These are phyloP conservation scores for Physocephala rufipes DNA, from an alignment of 2,888 invertebrate species.

Conservation along the genomic window DNA sequence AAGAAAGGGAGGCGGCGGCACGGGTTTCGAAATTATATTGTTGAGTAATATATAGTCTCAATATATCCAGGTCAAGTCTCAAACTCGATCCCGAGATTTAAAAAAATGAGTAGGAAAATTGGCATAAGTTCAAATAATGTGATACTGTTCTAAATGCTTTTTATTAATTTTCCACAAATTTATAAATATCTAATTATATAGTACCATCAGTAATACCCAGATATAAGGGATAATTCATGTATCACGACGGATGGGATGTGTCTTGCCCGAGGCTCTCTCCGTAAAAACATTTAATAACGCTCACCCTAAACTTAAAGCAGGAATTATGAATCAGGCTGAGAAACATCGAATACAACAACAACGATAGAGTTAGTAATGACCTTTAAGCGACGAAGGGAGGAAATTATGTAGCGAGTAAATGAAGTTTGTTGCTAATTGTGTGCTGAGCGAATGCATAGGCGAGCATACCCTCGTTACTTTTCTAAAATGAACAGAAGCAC, in stretches of 20 bases:
- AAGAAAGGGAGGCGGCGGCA: too few relatives aligned
- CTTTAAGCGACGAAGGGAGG: neutral
- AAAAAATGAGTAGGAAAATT: neutral
- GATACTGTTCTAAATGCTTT: conserved; percentile 24
- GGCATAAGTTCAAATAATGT: conserved; percentile 4
- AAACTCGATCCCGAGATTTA: neutral
- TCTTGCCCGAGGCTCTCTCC: conserved; percentile 2
- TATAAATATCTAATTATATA: conserved; percentile 32
- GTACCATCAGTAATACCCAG: neutral
- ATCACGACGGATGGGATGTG: neutral
- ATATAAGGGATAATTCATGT: neutral
- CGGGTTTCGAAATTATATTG: neutral
- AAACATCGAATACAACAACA: conserved; percentile 14
- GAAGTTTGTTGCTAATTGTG: neutral
- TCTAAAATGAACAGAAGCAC: neutral
- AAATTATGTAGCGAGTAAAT: neutral
- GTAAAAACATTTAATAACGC: too few relatives aligned
- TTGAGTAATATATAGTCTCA: conserved; percentile 3
- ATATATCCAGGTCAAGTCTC: too few relatives aligned
- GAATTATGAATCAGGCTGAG: neutral
- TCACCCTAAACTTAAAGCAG: neutral
- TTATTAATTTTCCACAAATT: neutral
- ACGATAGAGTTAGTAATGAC: too few relatives aligned
- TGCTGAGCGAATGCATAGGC: neutral
- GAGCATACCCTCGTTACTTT: too few relatives aligned